phyloP scores from a whole-genome alignment of 2,797 vertebrate species.

The Mormyrops attenuatus region DNA sequence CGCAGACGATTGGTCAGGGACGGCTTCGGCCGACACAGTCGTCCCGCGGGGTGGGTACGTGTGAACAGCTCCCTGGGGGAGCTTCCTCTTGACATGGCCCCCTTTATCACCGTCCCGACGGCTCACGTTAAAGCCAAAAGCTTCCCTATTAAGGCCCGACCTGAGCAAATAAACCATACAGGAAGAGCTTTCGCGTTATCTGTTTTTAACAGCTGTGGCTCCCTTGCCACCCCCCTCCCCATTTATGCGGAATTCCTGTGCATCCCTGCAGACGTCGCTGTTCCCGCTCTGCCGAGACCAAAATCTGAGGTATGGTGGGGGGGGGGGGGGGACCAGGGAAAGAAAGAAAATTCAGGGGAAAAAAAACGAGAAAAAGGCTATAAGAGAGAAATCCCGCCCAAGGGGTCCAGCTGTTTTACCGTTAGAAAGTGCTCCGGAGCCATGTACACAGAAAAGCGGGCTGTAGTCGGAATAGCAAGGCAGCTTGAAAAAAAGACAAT shows the following conservation, averaged over 20 bases:
- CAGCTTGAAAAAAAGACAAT: neutral
- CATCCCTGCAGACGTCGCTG: neutral
- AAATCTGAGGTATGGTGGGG: neutral
- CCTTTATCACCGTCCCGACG: conserved; percentile 56
- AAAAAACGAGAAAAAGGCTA: neutral
- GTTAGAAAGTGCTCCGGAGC: neutral
- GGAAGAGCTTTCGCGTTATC: conserved; percentile 44
- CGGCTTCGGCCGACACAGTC: conserved; percentile 42
- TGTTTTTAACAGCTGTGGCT: conserved; percentile 1
- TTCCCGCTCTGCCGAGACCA: neutral
- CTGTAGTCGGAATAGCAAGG: neutral
- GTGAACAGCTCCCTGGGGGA: conserved; percentile 65
- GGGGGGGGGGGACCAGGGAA: neutral
- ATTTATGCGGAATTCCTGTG: too few species aligned
- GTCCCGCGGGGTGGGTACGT: conserved; percentile 49
- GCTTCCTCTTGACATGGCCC: conserved; percentile 55
- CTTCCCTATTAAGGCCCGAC: conserved; percentile 53
- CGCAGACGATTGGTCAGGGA: neutral
- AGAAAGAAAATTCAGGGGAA: neutral
- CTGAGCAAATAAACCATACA: conserved; percentile 59
- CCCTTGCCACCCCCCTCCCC: neutral
- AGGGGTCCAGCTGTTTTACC: neutral
- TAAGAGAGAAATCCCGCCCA: neutral
- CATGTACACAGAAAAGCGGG: neutral
- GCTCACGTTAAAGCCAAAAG: conserved; percentile 63